Evolutionary conservation across 2,797 vertebrate genomes (phyloP), one percentile per base, ranked within the genome.

Genomic region (Chromis chromis): DNA sequence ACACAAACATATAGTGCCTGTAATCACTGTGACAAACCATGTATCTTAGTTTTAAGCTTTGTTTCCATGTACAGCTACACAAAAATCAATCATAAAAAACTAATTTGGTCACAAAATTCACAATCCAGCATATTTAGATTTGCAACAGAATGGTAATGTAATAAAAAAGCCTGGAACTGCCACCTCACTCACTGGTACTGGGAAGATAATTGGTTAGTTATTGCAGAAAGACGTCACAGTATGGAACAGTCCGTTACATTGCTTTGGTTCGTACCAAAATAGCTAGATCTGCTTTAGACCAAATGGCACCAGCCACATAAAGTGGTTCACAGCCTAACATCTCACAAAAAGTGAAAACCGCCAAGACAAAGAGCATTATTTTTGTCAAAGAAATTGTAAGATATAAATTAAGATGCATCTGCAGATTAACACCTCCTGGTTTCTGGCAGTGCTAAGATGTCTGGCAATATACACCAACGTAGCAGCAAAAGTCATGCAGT

Each of bases 141-240:
- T 59, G 28, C 19, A 8, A 66, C 17, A 57, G 11, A 28, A 25
- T 21, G 39, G 1, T 33, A 27, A 50, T 56, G 8, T 53, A 65
- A 66, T 40, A 4, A 62, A 60, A 60, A 71, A 63, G 4, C 19
- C 19, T 65, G 25, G 13, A 64, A 66, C 31, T 55, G 57, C 63
- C 6, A 46, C 3, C n/a, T 22, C 21, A 19, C 21, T 31, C 0
- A 0, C 17, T 24, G n/a, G 10, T 22, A 52, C 31, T 39, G 55
- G 65, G 55, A 71, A 81, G 70, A 72, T 56, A 52, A 62, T 6
- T 46, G 63, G 73, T 77, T 42, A 50, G 9, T 69, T 88, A 88
- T 81, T 88, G 86, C 85, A 82, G 61, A 71, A 72, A 78, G 36
- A 56, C 28, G 27, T 6, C 54, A 67, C 54, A 82, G 68, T 53